Evolutionary conservation across 2,888 invertebrate species (phyloP).

Genomic region (Chaetoderma sp.): DNA sequence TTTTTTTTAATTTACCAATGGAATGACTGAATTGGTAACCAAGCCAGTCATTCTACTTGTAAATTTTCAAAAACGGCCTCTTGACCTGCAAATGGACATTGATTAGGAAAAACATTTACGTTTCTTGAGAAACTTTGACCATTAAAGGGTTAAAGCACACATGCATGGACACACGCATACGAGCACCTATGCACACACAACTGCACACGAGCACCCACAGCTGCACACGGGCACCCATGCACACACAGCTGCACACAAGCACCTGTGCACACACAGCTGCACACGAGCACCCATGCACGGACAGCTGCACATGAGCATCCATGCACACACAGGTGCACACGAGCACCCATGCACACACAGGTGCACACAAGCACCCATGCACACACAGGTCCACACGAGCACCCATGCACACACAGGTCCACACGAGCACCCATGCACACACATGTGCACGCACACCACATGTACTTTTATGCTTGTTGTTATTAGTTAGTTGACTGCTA

Average conservation of each 20-base stretch:
- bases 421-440: conserved; percentile 6
- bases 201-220: neutral
- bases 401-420: conserved; percentile 4
- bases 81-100: no score
- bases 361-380: neutral
- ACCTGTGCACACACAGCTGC: conserved; percentile 6
- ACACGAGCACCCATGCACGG: conserved; percentile 1
- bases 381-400: conserved; percentile 2
- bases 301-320: neutral
- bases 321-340: neutral
- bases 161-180: conserved; percentile 5
- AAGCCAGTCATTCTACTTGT: no score
- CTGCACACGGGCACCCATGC: neutral
- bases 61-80: no score
- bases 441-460: conserved; percentile 1
- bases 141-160: no score
- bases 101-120: no score
- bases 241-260: neutral
- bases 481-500: no score
- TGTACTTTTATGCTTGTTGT: no score
- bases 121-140: no score
- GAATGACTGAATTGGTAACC: no score
- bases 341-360: conserved; percentile 1
- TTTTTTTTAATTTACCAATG: no score
- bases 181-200: conserved; percentile 8